A percentile compares a stretch with the other conserved stretches of the same genome.
These are phyloP conservation scores for Thymallus thymallus DNA, from an alignment of 2,113 vertebrate genomes.

Conservation along the genomic window DNA sequence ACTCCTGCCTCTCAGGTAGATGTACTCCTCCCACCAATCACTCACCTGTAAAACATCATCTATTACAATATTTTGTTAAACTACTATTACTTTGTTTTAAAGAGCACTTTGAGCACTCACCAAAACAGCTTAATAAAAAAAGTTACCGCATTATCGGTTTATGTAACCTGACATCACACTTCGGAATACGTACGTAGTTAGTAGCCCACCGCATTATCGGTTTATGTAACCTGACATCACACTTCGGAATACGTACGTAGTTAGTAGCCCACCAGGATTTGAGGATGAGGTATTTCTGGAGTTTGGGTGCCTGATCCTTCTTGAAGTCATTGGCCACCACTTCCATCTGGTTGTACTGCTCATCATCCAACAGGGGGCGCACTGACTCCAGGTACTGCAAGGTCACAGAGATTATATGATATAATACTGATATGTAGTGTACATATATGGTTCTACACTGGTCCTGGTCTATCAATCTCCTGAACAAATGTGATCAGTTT, in stretches of 20 bases:
- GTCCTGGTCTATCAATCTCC: too few relatives aligned
- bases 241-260: constrained; percentile 78
- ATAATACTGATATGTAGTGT: background rate
- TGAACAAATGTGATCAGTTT: too few relatives aligned
- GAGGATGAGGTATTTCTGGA: constrained; percentile 87
- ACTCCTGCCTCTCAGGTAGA: constrained; percentile 85
- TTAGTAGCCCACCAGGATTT: constrained; percentile 96
- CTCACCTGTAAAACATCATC: constrained; percentile 54
- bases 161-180: too few relatives aligned
- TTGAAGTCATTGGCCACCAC: constrained; percentile 83
- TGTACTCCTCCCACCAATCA: constrained; percentile 86
- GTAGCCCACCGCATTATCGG: constrained; percentile 85
- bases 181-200: constrained; percentile 84
- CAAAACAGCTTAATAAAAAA: background rate
- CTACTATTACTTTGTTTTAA: background rate
- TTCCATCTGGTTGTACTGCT: constrained; percentile 80
- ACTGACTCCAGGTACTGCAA: constrained; percentile 92
- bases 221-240: too few relatives aligned
- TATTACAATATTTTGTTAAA: too few relatives aligned
- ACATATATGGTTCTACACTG: too few relatives aligned
- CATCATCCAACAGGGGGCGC: constrained; percentile 77
- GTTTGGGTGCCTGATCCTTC: constrained; percentile 74
- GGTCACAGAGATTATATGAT: background rate
- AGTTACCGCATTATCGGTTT: background rate
- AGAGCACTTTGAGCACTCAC: background rate